Base-by-base conservation (phyloP, 2,888 invertebrate species). In the Lepidochrysops patricia region DNA sequence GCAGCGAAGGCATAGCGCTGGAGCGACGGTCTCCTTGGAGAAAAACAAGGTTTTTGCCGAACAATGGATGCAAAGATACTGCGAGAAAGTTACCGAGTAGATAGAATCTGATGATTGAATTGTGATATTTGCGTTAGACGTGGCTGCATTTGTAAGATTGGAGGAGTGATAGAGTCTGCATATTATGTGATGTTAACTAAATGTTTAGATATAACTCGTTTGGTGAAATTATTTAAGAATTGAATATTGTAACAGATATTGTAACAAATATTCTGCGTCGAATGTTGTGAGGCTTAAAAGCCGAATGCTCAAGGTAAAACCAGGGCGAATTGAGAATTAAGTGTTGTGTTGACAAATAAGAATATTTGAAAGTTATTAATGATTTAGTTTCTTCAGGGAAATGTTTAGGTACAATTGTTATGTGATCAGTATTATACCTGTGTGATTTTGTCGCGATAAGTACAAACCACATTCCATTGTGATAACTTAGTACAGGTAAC, bases 1-100 rank as follows among this genome's bases (percentile, higher is more conserved):
- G 9, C 82, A 84, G 63, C 77, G 88, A 66, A 73, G 88, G 66
- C 88, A 88, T 34, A 88, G 88, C 60, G 88, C 86, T 0, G 83
- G 81, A 0, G 86, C 86, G 0, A 69, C 83, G 0, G 77, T 87
- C 0, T 82, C 78, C 6, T 75, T 87, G 64, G 87, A 87, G 62
- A 89, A 87, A 66, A 80, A 69, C 29, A 67, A 77, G 57, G 76
- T 75, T 19, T 73, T 77, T 52, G 32, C 57, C 1, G 63, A 62
- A 57, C 69, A 71, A 2, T 84, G 83, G 84, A 70, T 75, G 50
- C 73, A 72, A 35, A 73, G 35, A 57, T 34, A 32, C 29, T 60
- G 70, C 27, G 74, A 76, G 27, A 75, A 72, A 49, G 75, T 74
- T 64, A 70, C 66, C 35, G 57, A 50, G 27, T 59, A 50, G 35